phyloP scores from a whole-genome alignment of 2,888 invertebrate species.

The Drosophila ezoana region DNA sequence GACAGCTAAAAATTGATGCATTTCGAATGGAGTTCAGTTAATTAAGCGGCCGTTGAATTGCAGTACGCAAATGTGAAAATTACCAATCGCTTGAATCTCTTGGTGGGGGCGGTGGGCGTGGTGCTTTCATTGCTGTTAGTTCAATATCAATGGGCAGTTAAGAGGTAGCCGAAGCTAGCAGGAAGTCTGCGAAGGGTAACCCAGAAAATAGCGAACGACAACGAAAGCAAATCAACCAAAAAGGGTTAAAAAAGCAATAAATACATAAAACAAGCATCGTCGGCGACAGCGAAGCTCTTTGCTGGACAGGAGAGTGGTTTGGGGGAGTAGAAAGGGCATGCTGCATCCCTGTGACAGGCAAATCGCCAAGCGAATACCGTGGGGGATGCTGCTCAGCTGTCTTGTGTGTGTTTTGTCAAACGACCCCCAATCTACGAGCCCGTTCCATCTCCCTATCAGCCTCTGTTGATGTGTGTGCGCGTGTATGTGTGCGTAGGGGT shows the following conservation, averaged over 20 bases:
- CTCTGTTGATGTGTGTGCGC: not conserved
- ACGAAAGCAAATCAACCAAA: constrained; percentile 58
- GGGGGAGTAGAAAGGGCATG: not conserved
- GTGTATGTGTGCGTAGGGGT: constrained; percentile 30
- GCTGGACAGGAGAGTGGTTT: constrained; percentile 48
- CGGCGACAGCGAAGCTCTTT: constrained; percentile 82
- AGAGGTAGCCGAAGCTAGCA: not conserved
- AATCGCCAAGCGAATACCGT: constrained; percentile 78
- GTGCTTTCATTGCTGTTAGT: constrained; percentile 44
- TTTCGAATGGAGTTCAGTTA: constrained; percentile 71
- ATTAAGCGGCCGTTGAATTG: constrained; percentile 63
- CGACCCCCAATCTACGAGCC: constrained; percentile 8
- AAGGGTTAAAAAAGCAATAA: constrained; percentile 85
- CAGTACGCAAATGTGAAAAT: constrained; percentile 69
- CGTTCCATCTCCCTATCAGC: constrained; percentile 8
- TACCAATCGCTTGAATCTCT: constrained; percentile 12
- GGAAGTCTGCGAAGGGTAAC: constrained; percentile 9
- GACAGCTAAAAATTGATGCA: constrained; percentile 69
- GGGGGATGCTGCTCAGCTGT: constrained; percentile 62
- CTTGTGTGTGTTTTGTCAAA: constrained; percentile 21
- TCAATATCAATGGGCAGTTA: constrained; percentile 41
- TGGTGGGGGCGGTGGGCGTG: constrained; percentile 29
- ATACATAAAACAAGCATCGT: constrained; percentile 84
- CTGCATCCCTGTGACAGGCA: constrained; percentile 73
- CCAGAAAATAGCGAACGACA: constrained; percentile 44